Evolutionary conservation across 2,113 vertebrate species (phyloP).

Genomic region (Columbina picui): DNA sequence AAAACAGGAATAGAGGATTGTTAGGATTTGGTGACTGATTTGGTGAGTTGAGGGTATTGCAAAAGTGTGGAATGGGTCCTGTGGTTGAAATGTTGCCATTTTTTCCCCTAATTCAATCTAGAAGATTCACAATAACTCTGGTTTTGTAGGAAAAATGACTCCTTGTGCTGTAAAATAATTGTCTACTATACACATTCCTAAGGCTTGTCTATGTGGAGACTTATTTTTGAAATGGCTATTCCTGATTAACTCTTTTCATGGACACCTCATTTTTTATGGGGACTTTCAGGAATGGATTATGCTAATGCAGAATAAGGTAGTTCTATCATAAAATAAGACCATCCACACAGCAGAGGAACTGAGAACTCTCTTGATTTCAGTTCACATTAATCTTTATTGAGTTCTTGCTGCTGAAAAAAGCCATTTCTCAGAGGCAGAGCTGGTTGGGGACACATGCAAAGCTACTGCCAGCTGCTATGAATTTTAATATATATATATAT

Average conservation of each 20-base stretch:
- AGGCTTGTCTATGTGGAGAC: fast-evolving
- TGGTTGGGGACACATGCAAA: not conserved
- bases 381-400: not conserved
- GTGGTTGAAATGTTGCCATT: not conserved
- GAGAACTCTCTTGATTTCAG: not conserved
- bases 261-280: not conserved
- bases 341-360: not conserved
- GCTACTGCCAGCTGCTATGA: not conserved
- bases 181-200: not conserved
- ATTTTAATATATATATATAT: not conserved
- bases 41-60: fast-evolving
- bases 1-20: fast-evolving
- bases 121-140: not conserved
- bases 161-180: not conserved
- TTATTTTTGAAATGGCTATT: not conserved
- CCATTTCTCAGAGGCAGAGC: not conserved
- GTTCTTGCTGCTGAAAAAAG: not conserved
- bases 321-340: not conserved
- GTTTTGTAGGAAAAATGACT: not conserved
- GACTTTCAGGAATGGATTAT: slow-evolving; percentile 3
- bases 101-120: not conserved
- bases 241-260: not conserved
- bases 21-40: not conserved
- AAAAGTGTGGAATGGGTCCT: not conserved
- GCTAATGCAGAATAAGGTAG: not conserved